Conservation (phyloP, 2,888 invertebrate genomes). For the Pemphredon lugubris region DNA sequence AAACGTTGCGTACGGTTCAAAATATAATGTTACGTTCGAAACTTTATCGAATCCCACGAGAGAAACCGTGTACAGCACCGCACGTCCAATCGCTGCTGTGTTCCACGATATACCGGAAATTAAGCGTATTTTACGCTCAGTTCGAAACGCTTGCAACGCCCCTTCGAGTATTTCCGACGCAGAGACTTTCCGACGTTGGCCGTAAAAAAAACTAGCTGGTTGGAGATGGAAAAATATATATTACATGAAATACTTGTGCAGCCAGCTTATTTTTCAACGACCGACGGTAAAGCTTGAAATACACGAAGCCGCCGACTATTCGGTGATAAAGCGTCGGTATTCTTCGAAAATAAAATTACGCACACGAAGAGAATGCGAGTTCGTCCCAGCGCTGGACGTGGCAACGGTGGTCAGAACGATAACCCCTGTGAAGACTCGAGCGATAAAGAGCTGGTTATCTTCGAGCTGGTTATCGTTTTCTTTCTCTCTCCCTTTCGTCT, state of each 20-base stretch:
- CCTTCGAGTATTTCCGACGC: too few relatives aligned
- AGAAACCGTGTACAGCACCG: too few relatives aligned
- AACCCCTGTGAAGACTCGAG: conserved; percentile 73
- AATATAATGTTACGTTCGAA: too few relatives aligned
- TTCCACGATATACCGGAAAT: too few relatives aligned
- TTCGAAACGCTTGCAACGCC: too few relatives aligned
- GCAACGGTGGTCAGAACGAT: conserved; percentile 73
- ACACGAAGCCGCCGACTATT: conserved; percentile 16
- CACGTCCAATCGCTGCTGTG: too few relatives aligned
- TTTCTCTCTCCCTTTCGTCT: conserved; percentile 25
- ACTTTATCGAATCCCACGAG: too few relatives aligned
- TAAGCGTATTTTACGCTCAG: too few relatives aligned
- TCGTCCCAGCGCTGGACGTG: conserved; percentile 63
- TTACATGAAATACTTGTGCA: conserved; percentile 11
- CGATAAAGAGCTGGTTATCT: conserved; percentile 67
- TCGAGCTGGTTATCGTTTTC: conserved; percentile 53
- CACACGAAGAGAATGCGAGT: conserved; percentile 35
- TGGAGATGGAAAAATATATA: too few relatives aligned
- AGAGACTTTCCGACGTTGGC: too few relatives aligned
- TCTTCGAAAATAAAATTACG: conserved; percentile 51
- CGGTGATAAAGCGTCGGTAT: conserved; percentile 32
- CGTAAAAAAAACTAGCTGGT: too few relatives aligned
- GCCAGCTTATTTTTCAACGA: conserved; percentile 4
- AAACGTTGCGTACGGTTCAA: too few relatives aligned
- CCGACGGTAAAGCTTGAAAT: conserved; percentile 3